Conservation (phyloP, 2,888 invertebrate species). For the Periphyllus acericola region DNA sequence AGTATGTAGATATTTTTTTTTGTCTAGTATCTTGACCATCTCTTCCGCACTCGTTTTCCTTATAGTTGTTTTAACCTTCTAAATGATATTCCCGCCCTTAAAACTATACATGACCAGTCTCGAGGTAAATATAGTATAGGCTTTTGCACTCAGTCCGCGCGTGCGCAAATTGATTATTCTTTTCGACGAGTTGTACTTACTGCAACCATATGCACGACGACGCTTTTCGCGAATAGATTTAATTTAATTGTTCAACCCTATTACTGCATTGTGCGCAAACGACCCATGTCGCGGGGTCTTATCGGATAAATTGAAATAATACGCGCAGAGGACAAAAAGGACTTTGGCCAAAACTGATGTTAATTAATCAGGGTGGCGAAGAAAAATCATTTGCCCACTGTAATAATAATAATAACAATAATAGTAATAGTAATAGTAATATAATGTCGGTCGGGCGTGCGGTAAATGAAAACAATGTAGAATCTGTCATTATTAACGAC, state of each 20-base stretch:
- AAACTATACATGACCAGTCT: too few species aligned
- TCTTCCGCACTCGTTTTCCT: too few species aligned
- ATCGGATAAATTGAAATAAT: constrained; percentile 34
- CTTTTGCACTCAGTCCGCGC: neutral
- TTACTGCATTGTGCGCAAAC: neutral
- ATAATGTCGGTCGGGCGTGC: neutral
- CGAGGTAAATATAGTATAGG: too few species aligned
- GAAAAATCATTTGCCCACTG: constrained; percentile 28
- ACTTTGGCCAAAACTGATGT: constrained; percentile 23
- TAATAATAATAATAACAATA: too few species aligned
- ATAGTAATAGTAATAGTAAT: too few species aligned
- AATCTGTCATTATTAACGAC: constrained; percentile 52
- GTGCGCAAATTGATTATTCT: neutral
- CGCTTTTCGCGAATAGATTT: neutral
- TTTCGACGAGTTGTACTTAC: neutral
- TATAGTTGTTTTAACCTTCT: too few species aligned
- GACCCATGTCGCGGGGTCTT: neutral
- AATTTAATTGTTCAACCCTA: neutral
- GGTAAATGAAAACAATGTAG: constrained; percentile 50
- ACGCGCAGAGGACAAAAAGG: neutral
- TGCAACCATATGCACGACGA: neutral
- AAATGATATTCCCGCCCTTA: too few species aligned
- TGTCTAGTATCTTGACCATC: too few species aligned
- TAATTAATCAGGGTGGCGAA: constrained; percentile 30
- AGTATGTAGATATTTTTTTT: too few species aligned